Base-by-base conservation (phyloP, 2,113 vertebrate species). In the Pachypanchax playfairii region DNA sequence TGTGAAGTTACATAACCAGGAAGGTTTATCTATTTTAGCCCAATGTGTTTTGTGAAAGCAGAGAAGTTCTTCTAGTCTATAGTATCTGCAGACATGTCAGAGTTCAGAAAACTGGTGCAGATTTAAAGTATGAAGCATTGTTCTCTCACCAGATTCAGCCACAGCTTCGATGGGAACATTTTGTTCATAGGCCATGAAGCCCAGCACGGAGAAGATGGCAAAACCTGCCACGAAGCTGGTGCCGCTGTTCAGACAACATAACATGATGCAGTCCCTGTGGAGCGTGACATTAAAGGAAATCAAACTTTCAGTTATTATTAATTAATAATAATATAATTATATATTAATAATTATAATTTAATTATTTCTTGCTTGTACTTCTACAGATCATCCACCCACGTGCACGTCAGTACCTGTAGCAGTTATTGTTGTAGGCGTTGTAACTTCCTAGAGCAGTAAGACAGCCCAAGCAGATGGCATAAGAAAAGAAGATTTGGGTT, bases 401-500 rank as follows among this genome's bases (percentile, higher is more conserved):
- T 39, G 3, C 10, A 66, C 14, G 42, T 39, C 13, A 39, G 65
- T 86, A 99, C 97, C 94, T 95, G 94, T 99, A 99, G 90, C 97
- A 99, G 90, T 99, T 99, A 67, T 98, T 99, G 84, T 98, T 91
- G 55, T 98, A 99, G 84, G 93, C 91, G 85, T 99, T 99, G 79
- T 98, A 99, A 73, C 97, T 99, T 31, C 97, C 97, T 73, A 99
- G 85, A 46, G 97, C 96, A 15, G 97, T 98, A 82, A 99, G 91
- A 75, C 96, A 99, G 25, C 96, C 97, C 89, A 98, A 65, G 83
- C 97, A 98, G 88, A 99, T 98, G 21, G 96, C 97, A 1, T 99
- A 99, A 17, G 97, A 99, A 91, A 99, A 98, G 57, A 99, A 99
- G 70, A 99, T 98, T 85, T 99, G 97, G 0, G 97, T 99, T 48